Evolutionary conservation across 2,797 vertebrate genomes (phyloP), one percentile per base, ranked within the genome.

Genomic region (Acanthis flammea): DNA sequence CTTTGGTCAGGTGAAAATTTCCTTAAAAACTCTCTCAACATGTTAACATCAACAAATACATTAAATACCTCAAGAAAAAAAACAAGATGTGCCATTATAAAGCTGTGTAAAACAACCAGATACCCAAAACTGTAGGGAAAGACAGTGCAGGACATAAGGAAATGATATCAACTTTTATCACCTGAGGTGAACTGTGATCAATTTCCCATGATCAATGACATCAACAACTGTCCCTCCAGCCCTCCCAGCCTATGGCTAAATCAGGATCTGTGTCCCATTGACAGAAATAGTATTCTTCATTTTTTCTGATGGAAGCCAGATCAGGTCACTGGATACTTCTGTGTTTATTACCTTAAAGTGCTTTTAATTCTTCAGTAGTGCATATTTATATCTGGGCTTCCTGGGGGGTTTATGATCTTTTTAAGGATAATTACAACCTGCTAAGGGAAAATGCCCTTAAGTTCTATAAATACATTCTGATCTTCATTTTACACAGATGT

Each of bases 381-480:
- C 77, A 47, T 91, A 85, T 89, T 95, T 95, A 90, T 89, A 92
- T 70, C 54, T 80, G 66, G 21, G 41, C 78, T 91, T 95, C 78
- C 86, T 93, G 47, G 28, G 53, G 51, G 21, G 6, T 86, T 87
- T 87, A 74, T 80, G 44, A 45, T 88, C 57, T 90, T 86, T 87
- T 44, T 53, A 81, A 70, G 45, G 72, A 80, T 90, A 94, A 92
- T 82, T 90, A 55, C 44, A 90, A 86, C 9, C 33, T 15, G 12
- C 39, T 91, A 85, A 41, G 39, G 55, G 77, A 88, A 94, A 90
- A 93, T 67, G 45, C 21, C 72, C 54, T 86, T 53, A 90, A 85
- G 63, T 95, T 88, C 87, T 58, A 66, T 21, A 90, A 83, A 89
- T 89, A 65, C 17, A 80, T 83, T 66, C 53, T 37, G 39, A 87